Conservation (phyloP, 2,888 invertebrate species). For the Brachylomia viminalis region DNA sequence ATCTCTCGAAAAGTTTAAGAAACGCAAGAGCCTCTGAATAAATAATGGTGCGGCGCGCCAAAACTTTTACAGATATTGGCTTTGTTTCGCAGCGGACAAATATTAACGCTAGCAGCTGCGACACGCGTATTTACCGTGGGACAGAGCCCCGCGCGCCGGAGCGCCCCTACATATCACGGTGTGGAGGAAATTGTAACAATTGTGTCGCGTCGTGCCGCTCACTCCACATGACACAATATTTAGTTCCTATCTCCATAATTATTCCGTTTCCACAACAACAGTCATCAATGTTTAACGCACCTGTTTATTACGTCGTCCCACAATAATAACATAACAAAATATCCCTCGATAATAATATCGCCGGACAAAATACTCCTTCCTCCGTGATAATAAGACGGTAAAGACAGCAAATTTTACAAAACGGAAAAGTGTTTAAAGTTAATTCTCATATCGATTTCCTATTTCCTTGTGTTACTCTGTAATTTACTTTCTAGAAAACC, state of each 20-base stretch:
- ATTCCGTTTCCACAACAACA: constrained; percentile 10
- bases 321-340: constrained; percentile 5
- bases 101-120: constrained; percentile 82
- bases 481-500: constrained; percentile 49
- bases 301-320: not conserved
- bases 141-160: constrained; percentile 15
- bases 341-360: constrained; percentile 21
- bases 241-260: constrained; percentile 31
- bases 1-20: constrained; percentile 78
- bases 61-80: constrained; percentile 86
- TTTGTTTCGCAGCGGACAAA: constrained; percentile 81
- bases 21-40: constrained; percentile 83
- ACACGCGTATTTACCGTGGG: constrained; percentile 65
- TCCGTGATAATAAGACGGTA: constrained; percentile 19
- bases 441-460: constrained; percentile 53
- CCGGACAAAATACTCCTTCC: not conserved
- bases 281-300: constrained; percentile 9
- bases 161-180: constrained; percentile 41
- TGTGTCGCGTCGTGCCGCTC: constrained; percentile 16
- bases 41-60: constrained; percentile 79
- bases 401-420: constrained; percentile 30
- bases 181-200: constrained; percentile 48
- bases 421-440: constrained; percentile 25
- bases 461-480: constrained; percentile 51
- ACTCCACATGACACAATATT: constrained; percentile 23